These are phyloP conservation scores for Platorchestia sp. DNA, from an alignment of 1,140 invertebrate genomes.

Conservation along the genomic window DNA sequence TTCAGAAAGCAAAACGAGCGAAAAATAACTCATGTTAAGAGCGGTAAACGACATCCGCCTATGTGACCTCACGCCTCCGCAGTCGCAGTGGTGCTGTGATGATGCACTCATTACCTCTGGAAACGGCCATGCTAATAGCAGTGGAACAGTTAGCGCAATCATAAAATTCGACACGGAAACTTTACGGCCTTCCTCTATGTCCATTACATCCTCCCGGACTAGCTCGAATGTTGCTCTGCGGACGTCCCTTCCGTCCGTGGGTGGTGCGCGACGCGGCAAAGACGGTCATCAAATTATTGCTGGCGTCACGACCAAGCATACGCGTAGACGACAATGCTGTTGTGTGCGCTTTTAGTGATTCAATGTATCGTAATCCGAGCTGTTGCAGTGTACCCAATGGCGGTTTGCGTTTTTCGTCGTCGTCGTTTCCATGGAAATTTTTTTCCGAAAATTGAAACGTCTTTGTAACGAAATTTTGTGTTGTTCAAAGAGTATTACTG, in stretches of 20 bases:
- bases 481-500: too few relatives aligned
- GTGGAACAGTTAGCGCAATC: conserved; percentile 22
- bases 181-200: not conserved
- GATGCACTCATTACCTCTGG: not conserved
- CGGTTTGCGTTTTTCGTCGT: too few relatives aligned
- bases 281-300: too few relatives aligned
- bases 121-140: not conserved
- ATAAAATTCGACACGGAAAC: conserved; percentile 35
- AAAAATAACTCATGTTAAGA: not conserved
- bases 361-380: too few relatives aligned
- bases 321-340: too few relatives aligned
- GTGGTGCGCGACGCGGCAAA: not conserved
- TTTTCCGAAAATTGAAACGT: too few relatives aligned
- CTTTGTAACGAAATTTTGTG: too few relatives aligned
- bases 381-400: too few relatives aligned
- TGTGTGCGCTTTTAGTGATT: too few relatives aligned
- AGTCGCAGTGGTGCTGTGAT: not conserved
- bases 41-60: not conserved
- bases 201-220: not conserved
- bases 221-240: not conserved
- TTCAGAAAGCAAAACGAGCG: not conserved
- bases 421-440: too few relatives aligned
- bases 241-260: not conserved
- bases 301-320: too few relatives aligned
- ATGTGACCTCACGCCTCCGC: conserved; percentile 2